Percentiles rank a stretch among this genome's conserved stretches.
phyloP scores from a whole-genome alignment of 2,113 vertebrate species.

The Callipepla californica region DNA sequence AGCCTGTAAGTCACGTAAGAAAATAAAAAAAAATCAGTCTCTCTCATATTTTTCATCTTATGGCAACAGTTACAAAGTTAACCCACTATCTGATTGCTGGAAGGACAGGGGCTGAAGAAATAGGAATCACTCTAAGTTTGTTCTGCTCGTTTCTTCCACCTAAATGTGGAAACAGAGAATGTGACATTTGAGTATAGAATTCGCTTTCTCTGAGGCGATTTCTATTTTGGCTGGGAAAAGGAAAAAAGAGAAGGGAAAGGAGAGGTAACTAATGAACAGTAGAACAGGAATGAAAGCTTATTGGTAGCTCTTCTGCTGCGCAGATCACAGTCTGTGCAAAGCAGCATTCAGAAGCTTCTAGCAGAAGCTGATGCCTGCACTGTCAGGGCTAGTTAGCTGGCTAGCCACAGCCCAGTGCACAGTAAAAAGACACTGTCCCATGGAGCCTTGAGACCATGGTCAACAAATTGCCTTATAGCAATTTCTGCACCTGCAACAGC shows the following conservation, averaged over 20 bases:
- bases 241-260: not conserved
- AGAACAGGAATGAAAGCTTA: not conserved
- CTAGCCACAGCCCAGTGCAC: rapidly evolving
- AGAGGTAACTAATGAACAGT: not conserved
- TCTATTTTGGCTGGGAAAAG: not conserved
- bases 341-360: not conserved
- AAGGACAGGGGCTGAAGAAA: not conserved
- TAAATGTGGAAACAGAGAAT: not conserved
- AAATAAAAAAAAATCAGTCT: not conserved
- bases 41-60: not conserved
- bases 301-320: not conserved
- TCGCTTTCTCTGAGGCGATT: not conserved
- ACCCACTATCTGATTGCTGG: not conserved
- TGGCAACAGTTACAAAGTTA: not conserved
- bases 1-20: not conserved
- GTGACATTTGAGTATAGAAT: not conserved
- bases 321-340: not conserved
- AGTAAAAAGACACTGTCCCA: rapidly evolving
- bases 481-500: not conserved
- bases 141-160: not conserved
- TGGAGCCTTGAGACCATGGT: not conserved
- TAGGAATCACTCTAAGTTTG: not conserved
- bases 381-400: not conserved
- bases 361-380: not conserved
- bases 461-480: not conserved